These are phyloP conservation scores for Polyergus mexicanus DNA, from an alignment of 1,140 invertebrate species.

Conservation along the genomic window DNA sequence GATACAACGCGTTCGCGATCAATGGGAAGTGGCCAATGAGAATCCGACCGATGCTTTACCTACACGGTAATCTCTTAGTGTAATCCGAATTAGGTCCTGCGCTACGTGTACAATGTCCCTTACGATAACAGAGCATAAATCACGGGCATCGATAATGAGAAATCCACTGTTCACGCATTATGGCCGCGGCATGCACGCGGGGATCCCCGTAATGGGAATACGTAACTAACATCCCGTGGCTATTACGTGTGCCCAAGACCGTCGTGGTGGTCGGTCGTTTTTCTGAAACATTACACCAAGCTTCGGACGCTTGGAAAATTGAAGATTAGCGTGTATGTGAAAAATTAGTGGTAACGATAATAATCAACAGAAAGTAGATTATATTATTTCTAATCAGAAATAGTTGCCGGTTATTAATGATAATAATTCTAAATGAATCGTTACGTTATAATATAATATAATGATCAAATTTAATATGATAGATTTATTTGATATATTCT, in stretches of 20 bases:
- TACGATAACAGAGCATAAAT: slow-evolving; percentile 82
- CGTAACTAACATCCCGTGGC: slow-evolving; percentile 54
- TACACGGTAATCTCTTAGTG: slow-evolving; percentile 77
- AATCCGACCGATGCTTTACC: slow-evolving; percentile 76
- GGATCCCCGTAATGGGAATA: slow-evolving; percentile 47
- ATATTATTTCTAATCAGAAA: slow-evolving; percentile 31
- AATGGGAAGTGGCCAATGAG: slow-evolving; percentile 57
- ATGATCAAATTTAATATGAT: background rate
- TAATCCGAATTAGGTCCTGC: slow-evolving; percentile 81
- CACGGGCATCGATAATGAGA: slow-evolving; percentile 80
- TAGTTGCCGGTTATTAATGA: slow-evolving; percentile 36
- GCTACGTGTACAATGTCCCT: slow-evolving; percentile 76
- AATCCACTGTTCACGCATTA: slow-evolving; percentile 68
- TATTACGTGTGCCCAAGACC: slow-evolving; percentile 27
- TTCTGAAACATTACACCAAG: slow-evolving; percentile 46
- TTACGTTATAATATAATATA: background rate
- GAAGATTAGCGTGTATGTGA: slow-evolving; percentile 57
- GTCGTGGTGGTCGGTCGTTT: slow-evolving; percentile 41
- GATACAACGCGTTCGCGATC: slow-evolving; percentile 58
- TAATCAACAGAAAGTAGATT: slow-evolving; percentile 27
- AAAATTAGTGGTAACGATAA: slow-evolving; percentile 48
- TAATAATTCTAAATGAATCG: slow-evolving; percentile 19
- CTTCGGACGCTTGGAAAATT: slow-evolving; percentile 41
- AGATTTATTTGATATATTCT: background rate
- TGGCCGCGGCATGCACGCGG: slow-evolving; percentile 27